These are phyloP conservation scores for Calephelis virginiensis DNA, from an alignment of 1,140 invertebrate species.

Conservation along the genomic window DNA sequence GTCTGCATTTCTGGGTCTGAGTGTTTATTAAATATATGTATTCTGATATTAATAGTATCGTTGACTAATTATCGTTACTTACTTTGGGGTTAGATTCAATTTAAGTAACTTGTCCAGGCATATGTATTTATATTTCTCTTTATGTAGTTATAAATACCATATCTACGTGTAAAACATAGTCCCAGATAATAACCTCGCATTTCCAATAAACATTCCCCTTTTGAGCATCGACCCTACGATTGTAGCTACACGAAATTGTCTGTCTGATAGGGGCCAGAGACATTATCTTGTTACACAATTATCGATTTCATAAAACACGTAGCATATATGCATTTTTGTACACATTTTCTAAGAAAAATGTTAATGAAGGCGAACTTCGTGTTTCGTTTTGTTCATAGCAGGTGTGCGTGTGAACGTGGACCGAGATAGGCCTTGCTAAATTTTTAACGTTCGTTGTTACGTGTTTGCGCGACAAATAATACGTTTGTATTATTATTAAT, in stretches of 20 bases:
- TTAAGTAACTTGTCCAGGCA: too few species aligned
- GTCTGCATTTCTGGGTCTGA: too few species aligned
- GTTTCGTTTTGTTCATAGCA: background rate
- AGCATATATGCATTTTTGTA: background rate
- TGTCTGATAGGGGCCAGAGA: slow-evolving; percentile 29
- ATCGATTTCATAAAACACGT: slow-evolving; percentile 50
- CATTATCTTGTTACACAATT: slow-evolving; percentile 45
- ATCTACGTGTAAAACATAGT: slow-evolving; percentile 4
- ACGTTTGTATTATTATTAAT: background rate
- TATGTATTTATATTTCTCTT: too few species aligned
- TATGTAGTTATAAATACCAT: background rate
- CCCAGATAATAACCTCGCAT: slow-evolving; percentile 50
- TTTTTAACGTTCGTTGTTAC: slow-evolving; percentile 1
- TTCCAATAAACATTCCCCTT: slow-evolving; percentile 56
- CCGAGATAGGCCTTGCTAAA: slow-evolving; percentile 14
- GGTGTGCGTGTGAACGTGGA: background rate
- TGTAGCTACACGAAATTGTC: slow-evolving; percentile 10
- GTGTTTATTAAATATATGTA: too few species aligned
- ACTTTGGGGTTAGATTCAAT: too few species aligned
- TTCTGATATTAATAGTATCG: too few species aligned
- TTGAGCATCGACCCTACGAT: slow-evolving; percentile 41
- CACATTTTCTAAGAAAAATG: too few species aligned
- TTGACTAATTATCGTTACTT: too few species aligned
- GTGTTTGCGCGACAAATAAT: slow-evolving; percentile 1
- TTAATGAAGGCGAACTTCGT: too few species aligned